Base-by-base conservation (phyloP, 2,888 invertebrate genomes). In the Drosophila antonietae region DNA sequence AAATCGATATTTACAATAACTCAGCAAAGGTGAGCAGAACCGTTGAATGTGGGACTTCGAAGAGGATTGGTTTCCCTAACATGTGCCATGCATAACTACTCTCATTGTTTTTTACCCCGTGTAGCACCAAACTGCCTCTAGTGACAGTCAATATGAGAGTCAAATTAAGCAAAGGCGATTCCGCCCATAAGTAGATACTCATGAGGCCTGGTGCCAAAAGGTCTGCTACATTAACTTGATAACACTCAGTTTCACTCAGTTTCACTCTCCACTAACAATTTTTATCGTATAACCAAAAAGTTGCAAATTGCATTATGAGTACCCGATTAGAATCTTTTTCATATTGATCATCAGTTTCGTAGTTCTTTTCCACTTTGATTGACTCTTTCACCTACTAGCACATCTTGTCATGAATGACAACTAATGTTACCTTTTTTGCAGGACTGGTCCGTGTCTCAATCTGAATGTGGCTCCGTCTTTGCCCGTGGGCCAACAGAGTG, bases 1-100 rank as follows among this genome's bases (percentile, higher is more conserved):
- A 94, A 94, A 68, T 92, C 93, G 1, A 91, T 93, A 14, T 93
- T 92, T 39, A 92, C 92, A 64, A 91, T 92, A 56, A 92, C 92
- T 9, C 91, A 92, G 57, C 92, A 92, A 65, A 92, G 89, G 92
- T 92, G 73, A 91, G 91, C 3, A 18, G 4, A 10, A 18, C 15
- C n/a, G 2, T 33, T 3, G 15, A 33, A n/a, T 18, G 7, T n/a
- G 6, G 33, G 5, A 35, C 44, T 12, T 18, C 9, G 10, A 37
- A 28, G 15, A 43, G n/a, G 7, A 18, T 14, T 20, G 8, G 23
- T 41, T 35, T 23, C 9, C 52, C 52, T 20, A 46, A 23, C 23
- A 14, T 23, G 23, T 41, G 23, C 39, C 10, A 9, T 41, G 44
- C 79, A 62, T 80, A 73, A 68, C 66, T 47, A 61, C 72, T 77